Evolutionary conservation across 2,113 vertebrate species (phyloP).

Genomic region (Hydropotes inermis): DNA sequence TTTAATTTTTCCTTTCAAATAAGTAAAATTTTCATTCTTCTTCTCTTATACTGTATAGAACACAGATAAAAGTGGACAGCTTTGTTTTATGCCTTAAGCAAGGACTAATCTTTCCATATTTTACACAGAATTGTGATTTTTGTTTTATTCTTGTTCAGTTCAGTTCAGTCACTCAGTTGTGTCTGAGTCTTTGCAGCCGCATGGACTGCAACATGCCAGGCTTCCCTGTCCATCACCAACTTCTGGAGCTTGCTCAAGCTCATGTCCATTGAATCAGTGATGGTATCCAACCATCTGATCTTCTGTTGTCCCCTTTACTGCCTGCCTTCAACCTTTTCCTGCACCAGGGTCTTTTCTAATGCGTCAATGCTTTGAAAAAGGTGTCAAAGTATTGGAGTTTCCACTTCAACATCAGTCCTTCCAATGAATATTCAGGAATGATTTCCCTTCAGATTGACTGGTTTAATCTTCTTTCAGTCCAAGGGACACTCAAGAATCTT

Average conservation of each 20-base stretch:
- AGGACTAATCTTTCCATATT: background rate
- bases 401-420: background rate
- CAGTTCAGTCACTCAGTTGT: background rate
- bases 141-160: background rate
- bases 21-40: background rate
- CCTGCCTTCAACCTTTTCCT: background rate
- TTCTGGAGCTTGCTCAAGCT: background rate
- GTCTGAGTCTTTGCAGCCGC: background rate
- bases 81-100: background rate
- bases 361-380: background rate
- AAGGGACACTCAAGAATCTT: background rate
- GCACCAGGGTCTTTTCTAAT: background rate
- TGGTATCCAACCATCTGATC: background rate
- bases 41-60: background rate
- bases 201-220: background rate
- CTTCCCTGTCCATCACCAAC: background rate
- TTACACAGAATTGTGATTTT: background rate
- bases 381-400: background rate
- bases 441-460: background rate
- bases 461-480: background rate
- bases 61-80: background rate
- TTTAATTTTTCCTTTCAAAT: background rate
- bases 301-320: background rate
- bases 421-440: background rate
- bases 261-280: background rate